Evolutionary conservation across 2,888 invertebrate genomes (phyloP).

Genomic region (Lithosia quadra): DNA sequence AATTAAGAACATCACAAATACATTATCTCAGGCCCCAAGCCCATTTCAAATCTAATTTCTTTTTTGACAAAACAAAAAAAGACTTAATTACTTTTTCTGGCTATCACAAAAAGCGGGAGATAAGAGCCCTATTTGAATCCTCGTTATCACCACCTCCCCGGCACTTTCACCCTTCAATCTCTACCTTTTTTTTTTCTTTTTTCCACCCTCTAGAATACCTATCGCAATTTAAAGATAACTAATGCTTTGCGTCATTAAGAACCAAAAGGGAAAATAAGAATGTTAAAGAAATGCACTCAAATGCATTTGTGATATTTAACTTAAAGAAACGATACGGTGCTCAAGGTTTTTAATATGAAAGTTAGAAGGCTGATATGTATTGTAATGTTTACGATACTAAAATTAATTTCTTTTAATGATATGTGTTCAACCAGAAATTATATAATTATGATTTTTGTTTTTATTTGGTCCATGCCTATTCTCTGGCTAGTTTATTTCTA

Average conservation of each 20-base stretch:
- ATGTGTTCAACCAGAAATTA: slow-evolving; percentile 32
- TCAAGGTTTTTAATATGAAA: too few species aligned
- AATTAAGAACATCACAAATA: slow-evolving; percentile 78
- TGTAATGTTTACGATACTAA: slow-evolving; percentile 15
- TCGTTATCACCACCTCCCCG: slow-evolving; percentile 79
- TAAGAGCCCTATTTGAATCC: slow-evolving; percentile 78
- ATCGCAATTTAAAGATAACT: slow-evolving; percentile 85
- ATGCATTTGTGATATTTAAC: slow-evolving; percentile 77
- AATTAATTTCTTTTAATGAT: slow-evolving; percentile 32
- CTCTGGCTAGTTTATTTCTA: slow-evolving; percentile 56
- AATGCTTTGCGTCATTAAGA: slow-evolving; percentile 82
- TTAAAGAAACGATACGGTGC: slow-evolving; percentile 36
- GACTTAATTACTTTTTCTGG: slow-evolving; percentile 83
- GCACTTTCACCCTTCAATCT: slow-evolving; percentile 77
- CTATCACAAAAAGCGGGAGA: slow-evolving; percentile 77
- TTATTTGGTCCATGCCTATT: slow-evolving; percentile 42
- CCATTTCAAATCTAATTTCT: slow-evolving; percentile 77
- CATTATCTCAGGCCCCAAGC: slow-evolving; percentile 69
- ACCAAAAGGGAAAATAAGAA: slow-evolving; percentile 60
- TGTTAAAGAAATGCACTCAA: slow-evolving; percentile 67
- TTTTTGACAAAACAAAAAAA: slow-evolving; percentile 73
- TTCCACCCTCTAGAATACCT: slow-evolving; percentile 70
- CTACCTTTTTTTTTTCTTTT: slow-evolving; percentile 64
- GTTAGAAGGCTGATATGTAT: too few species aligned
- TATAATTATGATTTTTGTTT: slow-evolving; percentile 35